Percentiles rank a stretch among this genome's conserved stretches.
Conservation (phyloP, 2,888 invertebrate species). For the Chrysolina americana region DNA sequence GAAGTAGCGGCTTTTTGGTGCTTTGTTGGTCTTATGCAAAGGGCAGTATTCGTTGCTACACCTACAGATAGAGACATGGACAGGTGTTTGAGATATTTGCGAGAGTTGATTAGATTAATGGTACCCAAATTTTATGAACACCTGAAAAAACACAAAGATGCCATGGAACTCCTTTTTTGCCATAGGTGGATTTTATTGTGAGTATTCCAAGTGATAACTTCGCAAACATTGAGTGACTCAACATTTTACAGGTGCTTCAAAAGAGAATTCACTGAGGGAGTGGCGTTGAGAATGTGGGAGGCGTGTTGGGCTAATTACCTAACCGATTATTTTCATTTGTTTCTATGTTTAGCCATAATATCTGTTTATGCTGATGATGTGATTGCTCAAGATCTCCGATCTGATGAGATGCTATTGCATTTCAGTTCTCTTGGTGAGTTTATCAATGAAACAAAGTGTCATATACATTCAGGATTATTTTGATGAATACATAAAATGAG, state of each 20-base stretch:
- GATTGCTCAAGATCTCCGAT: slow-evolving; percentile 90
- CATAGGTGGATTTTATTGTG: slow-evolving; percentile 95
- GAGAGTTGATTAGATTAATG: slow-evolving; percentile 91
- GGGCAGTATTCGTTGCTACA: slow-evolving; percentile 94
- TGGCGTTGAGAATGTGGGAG: slow-evolving; percentile 94
- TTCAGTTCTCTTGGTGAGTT: slow-evolving; percentile 87
- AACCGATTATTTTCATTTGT: slow-evolving; percentile 96
- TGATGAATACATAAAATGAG: too few relatives aligned
- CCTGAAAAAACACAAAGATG: slow-evolving; percentile 86
- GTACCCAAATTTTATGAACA: slow-evolving; percentile 92
- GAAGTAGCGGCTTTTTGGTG: slow-evolving; percentile 99
- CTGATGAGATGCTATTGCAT: slow-evolving; percentile 95
- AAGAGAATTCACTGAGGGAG: slow-evolving; percentile 90
- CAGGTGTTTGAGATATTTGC: slow-evolving; percentile 87
- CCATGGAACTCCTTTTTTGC: slow-evolving; percentile 91
- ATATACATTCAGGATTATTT: not conserved
- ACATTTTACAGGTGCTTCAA: slow-evolving; percentile 84
- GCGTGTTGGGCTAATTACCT: slow-evolving; percentile 98
- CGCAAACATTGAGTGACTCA: not conserved
- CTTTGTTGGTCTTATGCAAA: slow-evolving; percentile 96
- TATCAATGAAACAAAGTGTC: not conserved
- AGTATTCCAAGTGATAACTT: slow-evolving; percentile 65
- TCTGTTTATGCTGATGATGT: slow-evolving; percentile 95
- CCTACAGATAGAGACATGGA: slow-evolving; percentile 97
- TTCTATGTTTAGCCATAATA: slow-evolving; percentile 93